Conservation (phyloP, 2,888 invertebrate species). For the Sussaba pulchella region DNA sequence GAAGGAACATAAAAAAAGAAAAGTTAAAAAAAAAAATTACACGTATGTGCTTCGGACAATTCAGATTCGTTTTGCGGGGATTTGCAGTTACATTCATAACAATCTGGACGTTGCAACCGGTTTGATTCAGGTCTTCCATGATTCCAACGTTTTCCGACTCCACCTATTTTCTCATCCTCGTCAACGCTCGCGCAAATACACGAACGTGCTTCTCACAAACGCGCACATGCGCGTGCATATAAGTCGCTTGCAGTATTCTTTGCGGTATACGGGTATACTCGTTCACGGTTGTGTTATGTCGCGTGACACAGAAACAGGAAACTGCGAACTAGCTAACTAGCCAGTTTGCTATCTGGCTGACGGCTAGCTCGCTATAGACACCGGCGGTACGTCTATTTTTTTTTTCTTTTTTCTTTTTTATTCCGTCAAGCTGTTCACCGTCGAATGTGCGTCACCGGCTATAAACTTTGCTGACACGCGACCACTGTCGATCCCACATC, state of each 20-base stretch:
- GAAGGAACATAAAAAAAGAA: too few species aligned
- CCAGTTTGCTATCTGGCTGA: conserved; percentile 6
- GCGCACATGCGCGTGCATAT: neutral
- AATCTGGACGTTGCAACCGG: conserved; percentile 26
- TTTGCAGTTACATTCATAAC: neutral
- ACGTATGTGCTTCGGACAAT: neutral
- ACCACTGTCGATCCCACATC: conserved; percentile 23
- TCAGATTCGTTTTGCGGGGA: neutral
- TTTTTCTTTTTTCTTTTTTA: conserved; percentile 7
- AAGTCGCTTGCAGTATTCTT: conserved; percentile 12
- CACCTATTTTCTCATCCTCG: conserved; percentile 19
- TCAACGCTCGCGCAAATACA: neutral
- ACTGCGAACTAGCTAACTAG: conserved; percentile 49
- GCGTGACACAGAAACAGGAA: conserved; percentile 68
- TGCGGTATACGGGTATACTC: conserved; percentile 39
- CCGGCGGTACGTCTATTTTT: too few species aligned
- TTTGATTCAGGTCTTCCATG: conserved; percentile 35
- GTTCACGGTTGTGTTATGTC: conserved; percentile 37
- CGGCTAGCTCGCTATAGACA: neutral
- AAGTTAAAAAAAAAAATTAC: too few species aligned
- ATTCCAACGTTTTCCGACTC: conserved; percentile 8
- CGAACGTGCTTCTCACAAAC: neutral
- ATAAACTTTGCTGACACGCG: conserved; percentile 6
- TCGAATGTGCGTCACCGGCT: conserved; percentile 37
- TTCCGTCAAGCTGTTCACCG: conserved; percentile 12